Percentiles rank a stretch among this genome's conserved stretches.
phyloP scores from a whole-genome alignment of 2,113 vertebrate species.

The Tetrax tetrax region DNA sequence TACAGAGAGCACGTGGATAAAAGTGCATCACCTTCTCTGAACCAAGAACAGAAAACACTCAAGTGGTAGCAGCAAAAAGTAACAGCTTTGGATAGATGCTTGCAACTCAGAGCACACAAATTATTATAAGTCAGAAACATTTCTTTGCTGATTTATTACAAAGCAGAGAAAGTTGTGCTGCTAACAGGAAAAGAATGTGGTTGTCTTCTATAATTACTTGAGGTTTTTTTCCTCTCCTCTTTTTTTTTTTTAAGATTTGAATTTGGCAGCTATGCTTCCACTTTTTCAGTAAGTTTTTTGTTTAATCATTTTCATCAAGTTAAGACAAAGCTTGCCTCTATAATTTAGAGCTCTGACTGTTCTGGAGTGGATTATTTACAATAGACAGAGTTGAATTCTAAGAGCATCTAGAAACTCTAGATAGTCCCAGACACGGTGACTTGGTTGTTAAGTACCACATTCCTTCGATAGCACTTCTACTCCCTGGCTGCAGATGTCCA shows the following conservation, averaged over 20 bases:
- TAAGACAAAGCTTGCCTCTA: not conserved
- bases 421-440: not conserved
- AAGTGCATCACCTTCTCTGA: not conserved
- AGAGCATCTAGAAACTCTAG: not conserved
- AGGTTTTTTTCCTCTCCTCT: not conserved
- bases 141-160: not conserved
- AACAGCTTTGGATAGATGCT: not conserved
- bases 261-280: not conserved
- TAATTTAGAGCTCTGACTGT: not conserved
- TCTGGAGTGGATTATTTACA: not conserved
- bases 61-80: not conserved
- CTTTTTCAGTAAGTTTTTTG: not conserved
- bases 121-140: not conserved
- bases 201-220: not conserved
- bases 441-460: not conserved
- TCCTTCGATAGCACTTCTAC: not conserved
- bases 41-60: not conserved
- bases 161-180: not conserved
- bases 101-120: not conserved
- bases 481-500: not conserved
- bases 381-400: not conserved
- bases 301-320: not conserved
- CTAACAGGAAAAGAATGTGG: not conserved
- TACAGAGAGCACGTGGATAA: not conserved
- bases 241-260: not conserved